Evolutionary conservation across 2,113 vertebrate genomes (phyloP).

Genomic region (Myanophis thanlyinensis): DNA sequence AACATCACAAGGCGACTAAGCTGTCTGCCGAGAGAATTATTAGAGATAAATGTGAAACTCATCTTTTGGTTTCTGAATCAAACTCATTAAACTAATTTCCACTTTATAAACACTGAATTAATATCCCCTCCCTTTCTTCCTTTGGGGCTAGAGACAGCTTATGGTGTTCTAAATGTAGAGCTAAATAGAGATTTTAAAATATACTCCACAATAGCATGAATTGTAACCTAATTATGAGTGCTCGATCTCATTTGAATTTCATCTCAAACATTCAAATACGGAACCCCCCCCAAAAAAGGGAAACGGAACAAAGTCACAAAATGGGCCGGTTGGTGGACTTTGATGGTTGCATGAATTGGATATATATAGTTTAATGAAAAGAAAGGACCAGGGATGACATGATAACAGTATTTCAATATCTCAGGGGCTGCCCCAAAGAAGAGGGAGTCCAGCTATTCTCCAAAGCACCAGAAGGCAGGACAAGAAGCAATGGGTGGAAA

Average conservation of each 20-base stretch:
- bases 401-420: too few relatives aligned
- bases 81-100: slow-evolving; percentile 35
- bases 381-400: too few relatives aligned
- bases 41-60: not conserved
- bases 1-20: too few relatives aligned
- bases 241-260: slow-evolving; percentile 60
- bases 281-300: slow-evolving; percentile 14
- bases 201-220: slow-evolving; percentile 61
- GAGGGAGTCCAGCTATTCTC: too few relatives aligned
- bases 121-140: slow-evolving; percentile 4
- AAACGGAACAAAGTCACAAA: slow-evolving; percentile 23
- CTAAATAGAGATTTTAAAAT: slow-evolving; percentile 61
- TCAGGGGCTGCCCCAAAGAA: too few relatives aligned
- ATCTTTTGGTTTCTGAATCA: not conserved
- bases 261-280: slow-evolving; percentile 46
- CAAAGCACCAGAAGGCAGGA: too few relatives aligned
- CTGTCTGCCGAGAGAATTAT: not conserved
- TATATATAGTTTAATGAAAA: too few relatives aligned
- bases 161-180: slow-evolving; percentile 53
- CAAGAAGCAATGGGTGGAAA: too few relatives aligned
- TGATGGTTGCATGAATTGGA: too few relatives aligned
- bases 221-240: slow-evolving; percentile 69
- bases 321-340: slow-evolving; percentile 6
- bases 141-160: slow-evolving; percentile 38
- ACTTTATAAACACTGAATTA: slow-evolving; percentile 48